These are phyloP conservation scores for Drosophila equinoxialis DNA, from an alignment of 1,140 invertebrate species.

Conservation along the genomic window DNA sequence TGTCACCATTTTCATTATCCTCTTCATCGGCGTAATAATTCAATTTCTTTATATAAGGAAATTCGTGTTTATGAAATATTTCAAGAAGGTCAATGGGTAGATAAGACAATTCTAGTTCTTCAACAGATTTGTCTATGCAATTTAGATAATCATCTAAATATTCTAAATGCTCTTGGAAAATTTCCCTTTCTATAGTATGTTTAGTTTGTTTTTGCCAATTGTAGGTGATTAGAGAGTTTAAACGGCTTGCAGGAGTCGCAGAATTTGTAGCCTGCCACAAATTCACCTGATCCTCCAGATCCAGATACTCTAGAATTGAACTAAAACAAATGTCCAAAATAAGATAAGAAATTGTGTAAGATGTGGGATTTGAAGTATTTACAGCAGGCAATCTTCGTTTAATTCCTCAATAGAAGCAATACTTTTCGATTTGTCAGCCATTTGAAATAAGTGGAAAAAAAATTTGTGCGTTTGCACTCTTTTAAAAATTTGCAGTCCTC, in stretches of 20 bases:
- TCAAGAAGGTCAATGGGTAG: constrained; percentile 22
- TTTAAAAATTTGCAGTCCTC: constrained; percentile 10
- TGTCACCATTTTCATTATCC: neutral
- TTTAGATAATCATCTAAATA: constrained; percentile 11
- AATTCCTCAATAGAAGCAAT: constrained; percentile 14
- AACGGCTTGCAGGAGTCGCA: neutral
- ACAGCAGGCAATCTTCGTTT: constrained; percentile 45
- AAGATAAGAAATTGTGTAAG: too few species aligned
- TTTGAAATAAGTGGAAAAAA: neutral
- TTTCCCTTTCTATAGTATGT: constrained; percentile 1
- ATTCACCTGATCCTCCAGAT: constrained; percentile 33
- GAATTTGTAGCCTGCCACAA: constrained; percentile 38
- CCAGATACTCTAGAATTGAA: constrained; percentile 39
- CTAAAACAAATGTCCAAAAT: constrained; percentile 8
- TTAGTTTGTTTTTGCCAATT: constrained; percentile 25
- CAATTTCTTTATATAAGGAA: constrained; percentile 14
- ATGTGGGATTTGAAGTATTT: constrained; percentile 9
- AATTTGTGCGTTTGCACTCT: neutral
- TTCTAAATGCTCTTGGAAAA: neutral
- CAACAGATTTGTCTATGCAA: constrained; percentile 13
- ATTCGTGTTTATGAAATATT: constrained; percentile 18
- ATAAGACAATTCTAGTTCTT: constrained; percentile 21
- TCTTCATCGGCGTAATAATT: constrained; percentile 34
- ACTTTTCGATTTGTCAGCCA: neutral
- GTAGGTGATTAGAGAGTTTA: constrained; percentile 23